Percentiles rank a stretch among this genome's conserved stretches.
These are phyloP conservation scores for Macrobrachium nipponense DNA, from an alignment of 1,140 invertebrate species.

Conservation along the genomic window DNA sequence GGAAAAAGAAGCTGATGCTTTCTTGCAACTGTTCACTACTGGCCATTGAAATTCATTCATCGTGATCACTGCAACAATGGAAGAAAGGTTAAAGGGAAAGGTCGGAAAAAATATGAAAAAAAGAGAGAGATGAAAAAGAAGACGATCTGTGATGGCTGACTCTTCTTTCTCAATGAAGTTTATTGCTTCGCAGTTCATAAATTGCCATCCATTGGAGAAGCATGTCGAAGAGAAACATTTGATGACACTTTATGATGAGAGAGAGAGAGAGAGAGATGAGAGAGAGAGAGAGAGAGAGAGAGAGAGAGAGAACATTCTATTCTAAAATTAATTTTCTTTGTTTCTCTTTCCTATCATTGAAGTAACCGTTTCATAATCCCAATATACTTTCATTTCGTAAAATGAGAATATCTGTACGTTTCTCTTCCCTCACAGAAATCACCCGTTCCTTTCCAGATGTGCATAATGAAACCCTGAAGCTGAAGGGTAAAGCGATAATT, in stretches of 20 bases:
- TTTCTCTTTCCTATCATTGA: not conserved
- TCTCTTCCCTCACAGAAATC: too few species aligned
- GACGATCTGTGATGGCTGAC: not conserved
- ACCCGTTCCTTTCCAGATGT: too few species aligned
- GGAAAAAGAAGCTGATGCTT: too few species aligned
- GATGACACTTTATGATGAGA: not conserved
- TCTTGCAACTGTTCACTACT: too few species aligned
- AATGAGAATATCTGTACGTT: too few species aligned
- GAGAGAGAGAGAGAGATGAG: not conserved
- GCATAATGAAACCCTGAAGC: too few species aligned
- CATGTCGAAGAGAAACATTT: not conserved
- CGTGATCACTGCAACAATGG: not conserved
- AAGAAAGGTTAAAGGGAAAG: not conserved
- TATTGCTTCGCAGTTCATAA: not conserved
- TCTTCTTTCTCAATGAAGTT: too few species aligned
- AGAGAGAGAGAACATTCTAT: conserved; percentile 4
- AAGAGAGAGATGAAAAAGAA: not conserved
- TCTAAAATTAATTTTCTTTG: not conserved
- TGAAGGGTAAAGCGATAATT: too few species aligned
- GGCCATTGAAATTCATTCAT: too few species aligned
- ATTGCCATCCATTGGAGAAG: not conserved
- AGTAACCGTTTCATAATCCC: too few species aligned
- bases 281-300: conserved; percentile 2
- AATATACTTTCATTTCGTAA: too few species aligned
- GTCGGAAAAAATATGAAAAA: not conserved